These are phyloP conservation scores for Hemiscyllium ocellatum DNA, from an alignment of 2,113 vertebrate genomes.

Conservation along the genomic window DNA sequence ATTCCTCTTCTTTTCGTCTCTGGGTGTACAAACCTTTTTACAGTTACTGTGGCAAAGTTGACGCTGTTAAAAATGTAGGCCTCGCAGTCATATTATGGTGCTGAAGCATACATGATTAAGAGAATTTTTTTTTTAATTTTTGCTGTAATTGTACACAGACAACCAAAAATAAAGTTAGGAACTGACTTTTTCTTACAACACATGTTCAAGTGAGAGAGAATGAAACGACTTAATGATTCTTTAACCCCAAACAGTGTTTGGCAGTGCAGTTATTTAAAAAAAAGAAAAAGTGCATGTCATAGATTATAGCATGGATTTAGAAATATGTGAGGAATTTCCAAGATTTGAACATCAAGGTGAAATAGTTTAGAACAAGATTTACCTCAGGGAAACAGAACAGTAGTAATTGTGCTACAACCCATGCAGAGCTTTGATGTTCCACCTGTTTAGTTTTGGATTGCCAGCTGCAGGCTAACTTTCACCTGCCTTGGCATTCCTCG, in stretches of 20 bases:
- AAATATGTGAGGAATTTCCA: conserved; percentile 24
- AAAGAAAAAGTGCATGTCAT: not conserved
- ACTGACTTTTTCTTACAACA: not conserved
- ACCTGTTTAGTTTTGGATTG: not conserved
- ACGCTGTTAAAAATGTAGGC: not conserved
- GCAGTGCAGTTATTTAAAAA: not conserved
- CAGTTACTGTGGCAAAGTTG: not conserved
- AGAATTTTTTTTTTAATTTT: not conserved
- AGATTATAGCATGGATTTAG: conserved; percentile 17
- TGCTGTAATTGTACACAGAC: not conserved
- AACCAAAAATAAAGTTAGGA: not conserved
- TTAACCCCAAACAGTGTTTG: conserved; percentile 7
- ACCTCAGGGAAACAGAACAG: conserved; percentile 34
- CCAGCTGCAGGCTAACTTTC: conserved; percentile 35
- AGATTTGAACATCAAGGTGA: conserved; percentile 33
- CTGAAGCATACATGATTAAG: not conserved
- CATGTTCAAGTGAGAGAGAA: not conserved
- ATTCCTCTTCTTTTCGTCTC: not conserved
- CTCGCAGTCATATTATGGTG: not conserved
- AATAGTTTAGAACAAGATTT: conserved; percentile 21
- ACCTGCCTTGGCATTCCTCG: conserved; percentile 27
- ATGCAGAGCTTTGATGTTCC: conserved; percentile 18
- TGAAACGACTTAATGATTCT: not conserved
- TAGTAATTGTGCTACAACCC: not conserved
- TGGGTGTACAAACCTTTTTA: not conserved